These are phyloP conservation scores for Centropyge bicolor DNA, from an alignment of 2,797 vertebrate species.

Conservation along the genomic window DNA sequence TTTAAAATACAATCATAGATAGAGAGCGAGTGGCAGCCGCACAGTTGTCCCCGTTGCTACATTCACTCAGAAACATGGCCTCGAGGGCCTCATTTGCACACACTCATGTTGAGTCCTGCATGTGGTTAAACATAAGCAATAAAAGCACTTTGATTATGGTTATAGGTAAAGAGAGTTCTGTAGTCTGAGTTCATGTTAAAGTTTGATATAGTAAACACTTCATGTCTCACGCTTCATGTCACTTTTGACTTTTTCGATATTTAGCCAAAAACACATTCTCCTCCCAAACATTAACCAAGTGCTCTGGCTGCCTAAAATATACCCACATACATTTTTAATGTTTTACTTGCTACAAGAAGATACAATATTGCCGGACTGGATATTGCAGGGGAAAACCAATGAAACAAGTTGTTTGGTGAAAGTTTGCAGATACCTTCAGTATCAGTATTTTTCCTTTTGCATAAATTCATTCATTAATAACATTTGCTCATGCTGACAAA, in stretches of 20 bases:
- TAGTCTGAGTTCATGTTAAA: background rate
- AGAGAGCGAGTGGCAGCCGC: slow-evolving; percentile 62
- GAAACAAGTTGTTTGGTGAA: background rate
- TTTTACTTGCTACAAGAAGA: background rate
- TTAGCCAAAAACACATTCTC: background rate
- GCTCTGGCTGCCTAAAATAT: no score
- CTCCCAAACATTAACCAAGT: background rate
- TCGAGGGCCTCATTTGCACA: slow-evolving; percentile 49
- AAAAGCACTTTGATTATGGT: slow-evolving; percentile 2
- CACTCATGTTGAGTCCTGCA: background rate
- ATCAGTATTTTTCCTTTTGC: background rate
- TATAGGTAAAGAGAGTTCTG: no score
- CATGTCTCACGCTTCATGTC: background rate
- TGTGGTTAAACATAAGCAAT: slow-evolving; percentile 2
- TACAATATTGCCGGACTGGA: no score
- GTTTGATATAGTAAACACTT: background rate
- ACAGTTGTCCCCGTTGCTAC: slow-evolving; percentile 39
- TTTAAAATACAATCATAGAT: slow-evolving; percentile 74
- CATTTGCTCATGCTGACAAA: background rate
- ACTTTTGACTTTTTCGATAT: background rate
- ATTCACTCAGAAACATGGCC: slow-evolving; percentile 34
- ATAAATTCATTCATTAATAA: background rate
- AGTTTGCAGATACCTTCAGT: background rate
- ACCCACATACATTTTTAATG: background rate
- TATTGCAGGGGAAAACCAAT: background rate